Conservation (phyloP, 2,888 invertebrate species). For the Uloborus plumipes region DNA sequence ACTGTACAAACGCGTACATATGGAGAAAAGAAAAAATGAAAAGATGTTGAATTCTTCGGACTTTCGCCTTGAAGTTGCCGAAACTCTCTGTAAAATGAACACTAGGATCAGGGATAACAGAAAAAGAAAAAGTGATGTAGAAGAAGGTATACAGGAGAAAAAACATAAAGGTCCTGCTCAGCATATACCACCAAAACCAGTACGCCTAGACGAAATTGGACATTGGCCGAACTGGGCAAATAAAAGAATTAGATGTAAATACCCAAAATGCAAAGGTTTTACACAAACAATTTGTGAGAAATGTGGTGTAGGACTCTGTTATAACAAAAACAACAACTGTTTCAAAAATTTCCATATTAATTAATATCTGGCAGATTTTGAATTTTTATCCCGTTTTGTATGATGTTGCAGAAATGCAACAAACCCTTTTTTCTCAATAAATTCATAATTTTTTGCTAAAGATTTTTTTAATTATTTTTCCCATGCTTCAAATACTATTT, state of each 20-base stretch:
- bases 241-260: conserved; percentile 2
- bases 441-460: no score
- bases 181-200: conserved; percentile 8
- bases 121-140: neutral
- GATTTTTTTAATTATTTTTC: no score
- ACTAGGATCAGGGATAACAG: neutral
- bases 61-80: neutral
- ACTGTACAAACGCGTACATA: conserved; percentile 35
- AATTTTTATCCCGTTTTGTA: neutral
- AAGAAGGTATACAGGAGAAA: neutral
- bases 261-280: conserved; percentile 3
- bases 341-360: neutral
- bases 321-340: neutral
- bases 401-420: no score
- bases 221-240: neutral
- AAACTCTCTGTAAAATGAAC: neutral
- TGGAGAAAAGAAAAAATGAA: neutral
- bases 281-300: neutral
- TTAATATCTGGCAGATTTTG: neutral
- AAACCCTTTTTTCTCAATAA: no score
- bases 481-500: no score
- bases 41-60: neutral
- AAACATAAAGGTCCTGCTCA: conserved; percentile 1
- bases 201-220: neutral
- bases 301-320: no score